Base-by-base conservation (phyloP, 2,888 invertebrate species). In the Lordiphosa fenestrarum region DNA sequence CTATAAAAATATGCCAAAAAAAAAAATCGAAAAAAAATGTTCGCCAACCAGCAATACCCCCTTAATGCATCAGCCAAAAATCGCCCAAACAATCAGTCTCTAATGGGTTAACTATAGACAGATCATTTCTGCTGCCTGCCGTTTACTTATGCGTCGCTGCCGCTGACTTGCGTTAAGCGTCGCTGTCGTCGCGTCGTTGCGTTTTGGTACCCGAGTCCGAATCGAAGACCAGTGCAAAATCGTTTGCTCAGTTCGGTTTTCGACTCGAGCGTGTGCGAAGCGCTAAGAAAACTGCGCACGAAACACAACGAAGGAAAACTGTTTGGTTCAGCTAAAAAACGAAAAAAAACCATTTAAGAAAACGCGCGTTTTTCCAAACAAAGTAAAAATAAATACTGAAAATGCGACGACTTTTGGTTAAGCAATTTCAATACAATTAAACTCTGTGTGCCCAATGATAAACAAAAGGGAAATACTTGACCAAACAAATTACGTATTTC, bases 171-270 rank as follows among this genome's bases (percentile, higher is more conserved):
- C 53, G 47, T 52, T 58, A 63, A 61, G 56, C 56, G 53, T 33
- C 52, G 57, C 12, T 41, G 37, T 15, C 56, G 64, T 21, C 63
- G 51, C 63, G 51, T 39, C 63, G 49, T 39, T 44, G 58, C 42
- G 71, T 19, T 37, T 66, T 63, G 13, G 35, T 2, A 2, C 60
- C 54, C 65, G 73, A 60, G 69, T 60, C 47, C 64, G 63, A 53
- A 52, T 48, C 40, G 21, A 53, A 53, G 52, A 44, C 57, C 44
- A 55, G 35, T 53, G 68, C 53, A 61, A 39, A 39, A 3, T 47
- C 51, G 54, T 53, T 57, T 52, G 58, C 58, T 81, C 52, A 81
- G 80, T 81, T 81, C 84, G 84, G 69, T 83, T 73, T 73, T 81
- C 54, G 84, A 67, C 73, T 71, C 73, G 71, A 75, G 63, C 47